Evolutionary conservation across 2,797 vertebrate genomes (phyloP).

Genomic region (Acomys russatus): DNA sequence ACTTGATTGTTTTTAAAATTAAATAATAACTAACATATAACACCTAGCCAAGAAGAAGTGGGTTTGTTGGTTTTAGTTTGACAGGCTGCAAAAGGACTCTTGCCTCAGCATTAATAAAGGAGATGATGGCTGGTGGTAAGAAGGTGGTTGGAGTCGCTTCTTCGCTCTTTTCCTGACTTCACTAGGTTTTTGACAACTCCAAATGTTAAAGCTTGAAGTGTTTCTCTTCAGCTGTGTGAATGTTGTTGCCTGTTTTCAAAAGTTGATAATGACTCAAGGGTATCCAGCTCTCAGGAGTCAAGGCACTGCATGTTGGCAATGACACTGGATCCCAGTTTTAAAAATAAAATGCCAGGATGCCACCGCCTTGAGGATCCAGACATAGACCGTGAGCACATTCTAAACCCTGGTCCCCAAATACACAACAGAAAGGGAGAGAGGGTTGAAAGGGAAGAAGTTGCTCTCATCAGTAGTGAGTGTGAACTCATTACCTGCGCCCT

Average conservation of each 20-base stretch:
- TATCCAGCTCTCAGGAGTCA: constrained; percentile 84
- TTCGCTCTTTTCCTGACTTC: constrained; percentile 61
- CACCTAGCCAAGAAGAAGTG: constrained; percentile 18
- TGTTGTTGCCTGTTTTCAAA: constrained; percentile 83
- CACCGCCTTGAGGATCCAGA: constrained; percentile 86
- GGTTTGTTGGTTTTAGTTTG: background rate
- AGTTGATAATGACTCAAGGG: constrained; percentile 86
- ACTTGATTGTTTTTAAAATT: constrained; percentile 55
- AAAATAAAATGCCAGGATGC: constrained; percentile 87
- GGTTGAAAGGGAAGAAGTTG: constrained; percentile 73
- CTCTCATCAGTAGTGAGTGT: background rate
- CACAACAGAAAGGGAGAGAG: constrained; percentile 60
- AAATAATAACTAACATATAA: constrained; percentile 58
- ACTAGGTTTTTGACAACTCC: constrained; percentile 58
- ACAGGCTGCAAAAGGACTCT: background rate
- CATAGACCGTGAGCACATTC: constrained; percentile 77
- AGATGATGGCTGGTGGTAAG: background rate
- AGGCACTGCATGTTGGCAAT: constrained; percentile 85
- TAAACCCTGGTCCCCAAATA: constrained; percentile 65
- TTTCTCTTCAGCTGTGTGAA: constrained; percentile 77
- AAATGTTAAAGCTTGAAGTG: constrained; percentile 68
- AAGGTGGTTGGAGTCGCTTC: constrained; percentile 19
- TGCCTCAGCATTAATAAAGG: background rate
- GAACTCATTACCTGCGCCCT: background rate
- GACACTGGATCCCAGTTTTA: constrained; percentile 86